Percentiles rank a stretch among this genome's conserved stretches.
phyloP scores from a whole-genome alignment of 2,113 vertebrate species.

The Raja brachyura region DNA sequence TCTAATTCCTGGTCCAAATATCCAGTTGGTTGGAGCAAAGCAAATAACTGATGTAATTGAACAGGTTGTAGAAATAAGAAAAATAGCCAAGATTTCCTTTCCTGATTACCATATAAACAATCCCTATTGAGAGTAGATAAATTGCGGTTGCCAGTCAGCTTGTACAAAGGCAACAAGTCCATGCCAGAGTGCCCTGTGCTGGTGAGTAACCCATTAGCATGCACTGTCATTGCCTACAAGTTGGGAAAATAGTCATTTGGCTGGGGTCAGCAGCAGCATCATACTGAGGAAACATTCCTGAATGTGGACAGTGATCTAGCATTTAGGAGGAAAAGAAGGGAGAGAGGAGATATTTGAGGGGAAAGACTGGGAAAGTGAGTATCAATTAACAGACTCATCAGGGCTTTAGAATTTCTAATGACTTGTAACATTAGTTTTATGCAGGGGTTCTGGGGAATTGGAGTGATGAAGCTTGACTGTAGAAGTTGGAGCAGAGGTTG shows the following conservation, averaged over 20 bases:
- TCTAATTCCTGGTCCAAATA: too few relatives aligned
- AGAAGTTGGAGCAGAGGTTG: background rate
- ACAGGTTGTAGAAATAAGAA: background rate
- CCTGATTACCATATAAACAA: background rate
- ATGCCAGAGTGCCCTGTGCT: too few relatives aligned
- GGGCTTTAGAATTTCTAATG: background rate
- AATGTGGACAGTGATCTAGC: background rate
- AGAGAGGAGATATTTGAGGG: background rate
- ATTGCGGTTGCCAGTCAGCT: too few relatives aligned
- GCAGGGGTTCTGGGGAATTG: background rate
- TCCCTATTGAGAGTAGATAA: background rate
- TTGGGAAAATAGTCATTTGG: background rate
- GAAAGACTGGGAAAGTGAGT: background rate
- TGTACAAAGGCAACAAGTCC: background rate
- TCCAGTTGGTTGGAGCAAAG: background rate
- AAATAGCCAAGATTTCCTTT: background rate
- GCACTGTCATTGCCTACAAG: background rate
- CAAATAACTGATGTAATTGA: background rate
- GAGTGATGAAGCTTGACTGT: background rate
- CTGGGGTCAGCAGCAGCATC: background rate
- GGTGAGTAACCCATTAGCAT: background rate
- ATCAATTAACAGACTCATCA: background rate
- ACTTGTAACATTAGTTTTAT: background rate
- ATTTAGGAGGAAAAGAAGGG: background rate
- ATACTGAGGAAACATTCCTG: background rate